Conservation (phyloP, 2,888 invertebrate species). For the Sarcophaga variegata region DNA sequence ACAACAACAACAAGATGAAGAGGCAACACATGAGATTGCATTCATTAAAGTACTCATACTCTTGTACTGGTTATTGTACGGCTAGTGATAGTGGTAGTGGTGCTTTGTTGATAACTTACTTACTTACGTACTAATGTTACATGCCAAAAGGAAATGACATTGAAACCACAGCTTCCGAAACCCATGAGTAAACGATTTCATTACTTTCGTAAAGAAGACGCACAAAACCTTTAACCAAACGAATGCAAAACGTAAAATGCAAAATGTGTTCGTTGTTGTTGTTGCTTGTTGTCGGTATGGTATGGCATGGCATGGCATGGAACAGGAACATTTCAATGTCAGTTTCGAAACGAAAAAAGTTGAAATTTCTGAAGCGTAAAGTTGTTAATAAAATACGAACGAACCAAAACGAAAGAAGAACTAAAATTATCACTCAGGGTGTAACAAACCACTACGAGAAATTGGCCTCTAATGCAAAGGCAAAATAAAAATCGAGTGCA, state of each 20-base stretch:
- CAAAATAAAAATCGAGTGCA: no score
- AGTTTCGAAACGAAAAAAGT: slow-evolving; percentile 30
- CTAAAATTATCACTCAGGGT: slow-evolving; percentile 66
- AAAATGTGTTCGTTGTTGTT: no score
- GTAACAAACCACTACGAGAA: slow-evolving; percentile 39
- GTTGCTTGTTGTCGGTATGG: neutral
- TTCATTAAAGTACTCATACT: slow-evolving; percentile 23
- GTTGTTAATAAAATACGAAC: slow-evolving; percentile 48
- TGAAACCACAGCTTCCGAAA: slow-evolving; percentile 81
- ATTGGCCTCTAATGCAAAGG: slow-evolving; percentile 7
- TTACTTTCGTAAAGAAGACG: slow-evolving; percentile 57
- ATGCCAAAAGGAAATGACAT: slow-evolving; percentile 71
- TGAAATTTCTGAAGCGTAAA: slow-evolving; percentile 66
- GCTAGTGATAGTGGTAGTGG: no score
- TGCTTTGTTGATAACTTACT: slow-evolving; percentile 44
- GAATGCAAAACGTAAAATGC: no score
- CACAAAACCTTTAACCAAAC: no score
- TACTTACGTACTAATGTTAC: slow-evolving; percentile 51
- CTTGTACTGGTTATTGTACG: neutral
- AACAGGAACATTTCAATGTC: slow-evolving; percentile 69
- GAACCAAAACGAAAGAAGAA: slow-evolving; percentile 47
- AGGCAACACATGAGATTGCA: slow-evolving; percentile 44
- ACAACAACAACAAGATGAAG: neutral
- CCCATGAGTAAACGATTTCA: slow-evolving; percentile 74
- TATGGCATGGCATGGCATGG: slow-evolving; percentile 39